A percentile compares a stretch with the other conserved stretches of the same genome.
Conservation (phyloP, 2,888 invertebrate species). For the Pyrocoelia pectoralis region DNA sequence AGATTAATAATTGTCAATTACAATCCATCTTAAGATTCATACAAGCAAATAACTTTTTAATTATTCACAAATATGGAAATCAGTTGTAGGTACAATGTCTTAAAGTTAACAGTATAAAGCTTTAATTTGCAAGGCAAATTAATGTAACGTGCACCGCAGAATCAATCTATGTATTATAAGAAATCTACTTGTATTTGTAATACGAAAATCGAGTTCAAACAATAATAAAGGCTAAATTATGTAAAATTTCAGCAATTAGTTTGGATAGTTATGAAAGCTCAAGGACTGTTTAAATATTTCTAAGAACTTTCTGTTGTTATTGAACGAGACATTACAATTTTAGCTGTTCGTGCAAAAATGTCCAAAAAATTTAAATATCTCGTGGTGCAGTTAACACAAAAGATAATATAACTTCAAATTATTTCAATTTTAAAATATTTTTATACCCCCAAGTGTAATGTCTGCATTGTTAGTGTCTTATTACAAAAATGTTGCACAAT, state of each 20-base stretch:
- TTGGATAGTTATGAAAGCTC: too few species aligned
- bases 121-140: not conserved
- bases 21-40: too few species aligned
- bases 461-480: slow-evolving; percentile 16
- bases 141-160: not conserved
- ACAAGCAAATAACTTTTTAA: too few species aligned
- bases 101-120: not conserved
- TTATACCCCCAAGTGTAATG: slow-evolving; percentile 31
- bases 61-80: not conserved
- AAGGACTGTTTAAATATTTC: not conserved
- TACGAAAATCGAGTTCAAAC: not conserved
- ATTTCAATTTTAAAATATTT: slow-evolving; percentile 19
- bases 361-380: slow-evolving; percentile 4
- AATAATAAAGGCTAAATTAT: too few species aligned
- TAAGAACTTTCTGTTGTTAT: not conserved
- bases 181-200: not conserved
- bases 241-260: too few species aligned
- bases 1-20: too few species aligned
- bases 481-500: slow-evolving; percentile 32
- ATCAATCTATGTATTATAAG: not conserved
- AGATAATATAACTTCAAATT: slow-evolving; percentile 6
- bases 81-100: not conserved
- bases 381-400: not conserved
- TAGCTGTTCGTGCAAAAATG: slow-evolving; percentile 10
- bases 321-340: not conserved